Conservation (phyloP, 2,888 invertebrate species). For the Drosophila quasianomalipes region DNA sequence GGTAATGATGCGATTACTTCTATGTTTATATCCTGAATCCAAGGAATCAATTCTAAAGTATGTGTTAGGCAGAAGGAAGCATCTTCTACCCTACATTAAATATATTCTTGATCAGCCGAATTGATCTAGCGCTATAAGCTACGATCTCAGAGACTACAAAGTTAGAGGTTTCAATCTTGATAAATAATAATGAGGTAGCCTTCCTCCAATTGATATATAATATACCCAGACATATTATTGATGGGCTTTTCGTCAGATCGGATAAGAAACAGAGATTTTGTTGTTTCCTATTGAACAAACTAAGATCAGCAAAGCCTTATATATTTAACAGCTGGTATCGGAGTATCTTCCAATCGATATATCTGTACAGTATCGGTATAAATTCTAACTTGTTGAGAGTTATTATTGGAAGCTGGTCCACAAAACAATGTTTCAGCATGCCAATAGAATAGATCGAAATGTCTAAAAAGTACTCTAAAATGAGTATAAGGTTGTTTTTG, state of each 20-base stretch:
- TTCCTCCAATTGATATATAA: no score
- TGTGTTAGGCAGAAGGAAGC: background rate
- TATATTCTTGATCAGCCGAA: background rate
- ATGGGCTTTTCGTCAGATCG: no score
- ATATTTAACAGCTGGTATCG: background rate
- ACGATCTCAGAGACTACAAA: background rate
- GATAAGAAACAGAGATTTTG: no score
- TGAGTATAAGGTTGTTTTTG: background rate
- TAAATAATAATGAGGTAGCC: no score
- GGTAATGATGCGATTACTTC: no score
- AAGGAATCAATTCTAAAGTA: background rate
- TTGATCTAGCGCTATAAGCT: background rate
- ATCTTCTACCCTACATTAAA: background rate
- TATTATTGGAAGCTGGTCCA: no score
- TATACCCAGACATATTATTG: no score
- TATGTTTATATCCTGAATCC: background rate
- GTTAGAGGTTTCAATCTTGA: no score
- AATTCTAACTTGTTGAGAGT: background rate
- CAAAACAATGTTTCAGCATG: background rate
- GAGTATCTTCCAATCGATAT: background rate
- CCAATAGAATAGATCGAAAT: background rate
- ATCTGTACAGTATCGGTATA: background rate
- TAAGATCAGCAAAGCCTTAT: background rate
- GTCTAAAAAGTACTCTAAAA: background rate
- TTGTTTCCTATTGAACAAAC: no score